Base-by-base conservation (phyloP, 2,888 invertebrate species). In the Patella depressa region DNA sequence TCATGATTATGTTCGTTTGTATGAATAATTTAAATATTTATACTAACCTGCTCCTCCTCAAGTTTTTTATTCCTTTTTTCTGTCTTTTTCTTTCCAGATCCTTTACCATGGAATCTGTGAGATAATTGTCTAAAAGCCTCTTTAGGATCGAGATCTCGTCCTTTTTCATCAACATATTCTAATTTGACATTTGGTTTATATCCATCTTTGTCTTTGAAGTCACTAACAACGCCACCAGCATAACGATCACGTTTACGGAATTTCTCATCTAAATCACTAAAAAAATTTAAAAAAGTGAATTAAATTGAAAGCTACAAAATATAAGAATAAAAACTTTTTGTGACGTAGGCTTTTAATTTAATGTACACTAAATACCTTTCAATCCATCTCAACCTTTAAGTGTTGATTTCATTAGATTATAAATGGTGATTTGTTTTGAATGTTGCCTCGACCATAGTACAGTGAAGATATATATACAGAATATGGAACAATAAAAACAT, bases 91-190 rank as follows among this genome's bases (percentile, higher is more conserved):
- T 99, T 99, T 76, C 99, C 99, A 29, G 99, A 98, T 2, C 98
- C 98, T 93, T 99, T 99, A 75, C 99, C 99, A 93, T 99, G 99
- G 93, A 99, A 99, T 93, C 98, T 98, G 92, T 98, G 99, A 45
- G 97, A 98, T 76, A 99, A 93, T 93, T 97, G 97, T 69, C 93
- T 87, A 93, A 98, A 99, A 73, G 99, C 99, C 93, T 99, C 99
- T 92, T 99, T 99, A 78, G 96, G 95, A 88, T 95, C 96, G 80
- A 99, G 94, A 86, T 96, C 94, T 77, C 97, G 95, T 0, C 99
- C 99, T 89, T 96, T 96, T 90, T 98, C 98, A 92, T 99, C 99
- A 83, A 97, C 97, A 92, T 99, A 99, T 91, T 98, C 98, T 87
- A 99, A 93, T 92, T 98, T 98, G 65, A 98, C 96, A 91, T 96